phyloP scores from a whole-genome alignment of 1,140 invertebrate genomes.

The Papilio xuthus region DNA sequence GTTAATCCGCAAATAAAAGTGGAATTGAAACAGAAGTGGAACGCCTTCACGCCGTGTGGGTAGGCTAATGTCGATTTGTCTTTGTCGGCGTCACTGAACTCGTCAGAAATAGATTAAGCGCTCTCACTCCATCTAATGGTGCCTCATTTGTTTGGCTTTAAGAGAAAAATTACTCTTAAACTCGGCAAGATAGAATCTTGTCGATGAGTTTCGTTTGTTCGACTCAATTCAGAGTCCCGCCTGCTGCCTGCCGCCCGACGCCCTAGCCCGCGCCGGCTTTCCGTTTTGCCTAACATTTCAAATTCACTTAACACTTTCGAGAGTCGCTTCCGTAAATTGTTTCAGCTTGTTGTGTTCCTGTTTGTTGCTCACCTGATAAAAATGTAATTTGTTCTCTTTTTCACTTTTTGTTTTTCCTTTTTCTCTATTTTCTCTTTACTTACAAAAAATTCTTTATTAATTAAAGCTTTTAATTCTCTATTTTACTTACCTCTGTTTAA shows the following conservation, averaged over 20 bases:
- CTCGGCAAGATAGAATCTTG: constrained; percentile 75
- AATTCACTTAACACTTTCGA: constrained; percentile 71
- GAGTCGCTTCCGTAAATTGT: constrained; percentile 63
- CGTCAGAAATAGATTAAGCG: constrained; percentile 82
- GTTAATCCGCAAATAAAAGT: constrained; percentile 82
- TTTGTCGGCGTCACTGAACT: constrained; percentile 81
- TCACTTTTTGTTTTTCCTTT: constrained; percentile 58
- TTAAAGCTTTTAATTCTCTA: neutral
- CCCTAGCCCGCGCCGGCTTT: constrained; percentile 32
- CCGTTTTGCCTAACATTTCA: constrained; percentile 57
- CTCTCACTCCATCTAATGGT: constrained; percentile 81
- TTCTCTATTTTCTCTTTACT: constrained; percentile 45
- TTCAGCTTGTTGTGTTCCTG: constrained; percentile 61
- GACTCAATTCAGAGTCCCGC: constrained; percentile 65
- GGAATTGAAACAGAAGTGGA: constrained; percentile 80
- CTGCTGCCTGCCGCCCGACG: constrained; percentile 3
- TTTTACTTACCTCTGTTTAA: neutral
- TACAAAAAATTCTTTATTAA: constrained; percentile 10
- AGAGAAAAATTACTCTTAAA: constrained; percentile 81
- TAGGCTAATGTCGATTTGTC: constrained; percentile 81
- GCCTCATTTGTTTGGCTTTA: constrained; percentile 81
- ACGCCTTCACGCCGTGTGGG: constrained; percentile 79
- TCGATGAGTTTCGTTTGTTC: constrained; percentile 77
- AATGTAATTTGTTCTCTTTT: constrained; percentile 64
- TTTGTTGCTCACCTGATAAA: constrained; percentile 66